Conservation (phyloP, 1,140 invertebrate species). For the Ostrea edulis region DNA sequence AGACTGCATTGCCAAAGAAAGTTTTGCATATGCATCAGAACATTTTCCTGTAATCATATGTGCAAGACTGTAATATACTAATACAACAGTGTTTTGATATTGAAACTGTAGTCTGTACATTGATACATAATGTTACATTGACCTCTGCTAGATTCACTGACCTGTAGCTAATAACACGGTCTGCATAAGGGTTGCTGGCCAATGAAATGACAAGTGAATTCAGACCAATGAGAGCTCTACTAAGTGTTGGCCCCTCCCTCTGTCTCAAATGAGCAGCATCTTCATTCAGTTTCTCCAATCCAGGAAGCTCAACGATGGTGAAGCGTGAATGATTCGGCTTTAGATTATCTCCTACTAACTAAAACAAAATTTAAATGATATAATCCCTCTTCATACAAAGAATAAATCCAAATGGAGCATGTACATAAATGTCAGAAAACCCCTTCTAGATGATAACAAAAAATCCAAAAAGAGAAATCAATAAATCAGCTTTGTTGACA, state of each 20-base stretch:
- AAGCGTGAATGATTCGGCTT: slow-evolving; percentile 73
- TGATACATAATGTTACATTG: background rate
- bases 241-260: slow-evolving; percentile 68
- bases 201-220: slow-evolving; percentile 69
- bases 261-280: slow-evolving; percentile 62
- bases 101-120: too few species aligned
- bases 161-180: slow-evolving; percentile 76
- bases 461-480: background rate
- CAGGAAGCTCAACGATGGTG: slow-evolving; percentile 75
- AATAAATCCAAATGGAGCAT: background rate
- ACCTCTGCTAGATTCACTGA: slow-evolving; percentile 49
- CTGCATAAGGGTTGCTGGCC: slow-evolving; percentile 68
- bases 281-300: slow-evolving; percentile 71
- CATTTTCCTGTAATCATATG: too few species aligned
- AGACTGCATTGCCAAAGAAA: too few species aligned
- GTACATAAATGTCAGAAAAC: background rate
- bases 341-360: slow-evolving; percentile 70
- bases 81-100: too few species aligned
- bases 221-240: slow-evolving; percentile 67
- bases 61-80: too few species aligned
- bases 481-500: slow-evolving; percentile 32
- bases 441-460: background rate
- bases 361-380: slow-evolving; percentile 52
- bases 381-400: background rate
- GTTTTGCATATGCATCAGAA: too few species aligned